Percentiles rank a stretch among this genome's conserved stretches.
Evolutionary conservation across 2,797 vertebrate genomes (phyloP).

Genomic region (Poeciliopsis gracilis): DNA sequence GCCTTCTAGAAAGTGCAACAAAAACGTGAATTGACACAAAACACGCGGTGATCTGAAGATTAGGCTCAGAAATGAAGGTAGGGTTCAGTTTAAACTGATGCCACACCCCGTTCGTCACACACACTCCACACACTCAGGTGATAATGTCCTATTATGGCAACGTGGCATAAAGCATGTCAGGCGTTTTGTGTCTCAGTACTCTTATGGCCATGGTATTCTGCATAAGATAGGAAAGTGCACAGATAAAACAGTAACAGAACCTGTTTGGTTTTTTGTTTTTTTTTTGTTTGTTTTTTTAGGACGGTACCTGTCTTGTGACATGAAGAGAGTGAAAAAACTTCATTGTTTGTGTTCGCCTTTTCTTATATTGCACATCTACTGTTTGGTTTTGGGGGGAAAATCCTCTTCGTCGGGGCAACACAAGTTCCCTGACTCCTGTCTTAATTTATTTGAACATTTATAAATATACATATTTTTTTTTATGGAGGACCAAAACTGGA

Average conservation of each 20-base stretch:
- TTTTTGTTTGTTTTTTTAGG: conserved; percentile 31
- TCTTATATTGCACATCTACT: neutral
- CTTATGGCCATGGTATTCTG: neutral
- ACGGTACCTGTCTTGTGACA: neutral
- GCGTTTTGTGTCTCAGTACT: neutral
- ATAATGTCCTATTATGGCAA: neutral
- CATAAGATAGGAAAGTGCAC: neutral
- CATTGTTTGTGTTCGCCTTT: neutral
- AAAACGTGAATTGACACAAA: neutral
- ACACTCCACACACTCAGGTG: neutral
- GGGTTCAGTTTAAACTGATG: conserved; percentile 2
- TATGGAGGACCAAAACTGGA: too few relatives aligned
- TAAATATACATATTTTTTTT: too few relatives aligned
- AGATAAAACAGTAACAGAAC: conserved; percentile 27
- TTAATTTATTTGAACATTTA: neutral
- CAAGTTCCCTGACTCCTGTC: neutral
- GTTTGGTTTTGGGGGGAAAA: neutral
- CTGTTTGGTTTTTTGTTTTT: conserved; percentile 8
- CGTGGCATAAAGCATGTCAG: conserved; percentile 5
- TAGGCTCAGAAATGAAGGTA: neutral
- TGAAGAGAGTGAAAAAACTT: neutral
- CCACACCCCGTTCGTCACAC: neutral
- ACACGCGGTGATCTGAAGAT: neutral
- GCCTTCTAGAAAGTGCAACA: too few relatives aligned
- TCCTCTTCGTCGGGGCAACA: neutral